Percentiles rank a stretch among this genome's conserved stretches.
phyloP scores from a whole-genome alignment of 2,113 vertebrate species.

The Tetrax tetrax region DNA sequence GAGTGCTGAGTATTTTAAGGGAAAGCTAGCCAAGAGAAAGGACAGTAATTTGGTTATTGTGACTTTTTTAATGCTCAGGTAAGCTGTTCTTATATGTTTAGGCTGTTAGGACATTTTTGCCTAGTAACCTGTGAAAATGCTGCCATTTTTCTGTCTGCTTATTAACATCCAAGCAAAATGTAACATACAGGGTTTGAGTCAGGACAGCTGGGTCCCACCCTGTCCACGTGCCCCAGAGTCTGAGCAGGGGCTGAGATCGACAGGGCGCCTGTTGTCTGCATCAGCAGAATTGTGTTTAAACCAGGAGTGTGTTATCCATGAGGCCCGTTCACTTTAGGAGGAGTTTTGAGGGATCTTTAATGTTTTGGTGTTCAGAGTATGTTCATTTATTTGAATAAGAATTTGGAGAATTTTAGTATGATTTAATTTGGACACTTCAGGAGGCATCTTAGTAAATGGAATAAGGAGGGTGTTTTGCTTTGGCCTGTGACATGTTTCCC shows the following conservation, averaged over 20 bases:
- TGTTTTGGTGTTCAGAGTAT: background rate
- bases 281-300: background rate
- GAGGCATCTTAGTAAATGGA: background rate
- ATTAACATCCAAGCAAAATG: background rate
- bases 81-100: background rate
- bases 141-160: background rate
- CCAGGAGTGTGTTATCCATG: rapidly evolving
- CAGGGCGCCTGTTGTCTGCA: rapidly evolving
- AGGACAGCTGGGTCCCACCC: background rate
- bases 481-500: background rate
- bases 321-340: background rate
- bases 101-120: background rate
- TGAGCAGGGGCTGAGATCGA: background rate
- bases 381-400: background rate
- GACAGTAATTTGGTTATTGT: background rate
- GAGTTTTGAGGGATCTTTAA: background rate
- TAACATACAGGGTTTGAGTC: rapidly evolving
- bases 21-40: background rate
- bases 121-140: background rate
- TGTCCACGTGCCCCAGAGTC: rapidly evolving
- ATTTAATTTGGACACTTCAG: background rate
- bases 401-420: background rate
- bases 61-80: background rate
- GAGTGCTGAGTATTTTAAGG: background rate
- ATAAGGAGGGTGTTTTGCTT: background rate